A percentile compares a stretch with the other conserved stretches of the same genome.
phyloP scores from a whole-genome alignment of 2,888 invertebrate species.

The Hyppa rectilinea region DNA sequence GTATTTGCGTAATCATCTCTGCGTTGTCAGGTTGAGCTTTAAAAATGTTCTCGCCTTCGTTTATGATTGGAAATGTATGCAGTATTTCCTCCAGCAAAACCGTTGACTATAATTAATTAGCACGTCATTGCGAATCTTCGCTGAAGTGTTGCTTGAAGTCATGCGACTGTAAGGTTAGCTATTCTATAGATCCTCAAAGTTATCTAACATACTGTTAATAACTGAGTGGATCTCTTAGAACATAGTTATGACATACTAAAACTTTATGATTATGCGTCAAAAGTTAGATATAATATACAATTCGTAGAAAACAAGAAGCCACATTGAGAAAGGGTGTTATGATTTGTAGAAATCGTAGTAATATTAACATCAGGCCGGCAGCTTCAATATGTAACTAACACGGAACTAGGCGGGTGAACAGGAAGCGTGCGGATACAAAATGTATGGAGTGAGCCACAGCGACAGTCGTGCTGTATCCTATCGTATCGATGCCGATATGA shows the following conservation, averaged over 20 bases:
- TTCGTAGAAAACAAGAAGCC: constrained; percentile 30
- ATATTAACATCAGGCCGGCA: constrained; percentile 22
- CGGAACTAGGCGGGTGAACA: constrained; percentile 44
- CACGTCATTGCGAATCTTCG: constrained; percentile 41
- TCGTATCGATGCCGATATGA: constrained; percentile 43
- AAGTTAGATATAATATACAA: not conserved
- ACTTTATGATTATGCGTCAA: constrained; percentile 8
- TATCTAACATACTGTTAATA: constrained; percentile 9
- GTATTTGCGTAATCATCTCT: not conserved
- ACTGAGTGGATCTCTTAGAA: constrained; percentile 29
- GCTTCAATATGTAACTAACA: constrained; percentile 39
- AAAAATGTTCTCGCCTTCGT: constrained; percentile 3
- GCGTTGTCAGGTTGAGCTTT: not conserved
- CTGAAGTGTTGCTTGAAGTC: constrained; percentile 9
- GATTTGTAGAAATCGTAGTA: constrained; percentile 23
- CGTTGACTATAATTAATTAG: constrained; percentile 33
- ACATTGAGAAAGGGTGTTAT: constrained; percentile 4
- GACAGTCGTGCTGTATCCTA: constrained; percentile 27
- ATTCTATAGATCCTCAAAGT: constrained; percentile 13
- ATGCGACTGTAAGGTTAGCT: not conserved
- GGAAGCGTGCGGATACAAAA: constrained; percentile 48
- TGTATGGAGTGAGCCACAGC: constrained; percentile 41
- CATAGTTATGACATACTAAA: constrained; percentile 34
- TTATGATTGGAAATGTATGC: constrained; percentile 14
- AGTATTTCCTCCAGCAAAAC: constrained; percentile 14